phyloP scores from a whole-genome alignment of 2,113 vertebrate genomes.

The Alligator mississippiensis region DNA sequence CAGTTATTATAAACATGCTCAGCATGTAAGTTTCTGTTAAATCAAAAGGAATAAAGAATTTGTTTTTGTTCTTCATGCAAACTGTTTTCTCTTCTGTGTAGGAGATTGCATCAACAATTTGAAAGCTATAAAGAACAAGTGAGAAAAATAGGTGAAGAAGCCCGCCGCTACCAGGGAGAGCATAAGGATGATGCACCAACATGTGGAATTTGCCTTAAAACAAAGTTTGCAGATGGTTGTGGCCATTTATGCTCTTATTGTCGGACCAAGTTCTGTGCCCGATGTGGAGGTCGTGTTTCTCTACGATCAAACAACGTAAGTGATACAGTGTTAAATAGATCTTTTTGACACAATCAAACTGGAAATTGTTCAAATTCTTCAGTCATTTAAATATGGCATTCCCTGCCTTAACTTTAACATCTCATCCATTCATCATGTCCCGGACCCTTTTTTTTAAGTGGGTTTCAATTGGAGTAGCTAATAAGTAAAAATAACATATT shows the following conservation, averaged over 20 bases:
- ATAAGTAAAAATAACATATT: not conserved
- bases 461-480: not conserved
- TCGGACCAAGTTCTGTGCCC: conserved; percentile 97
- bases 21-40: not conserved
- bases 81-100: conserved; percentile 75
- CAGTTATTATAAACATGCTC: not conserved
- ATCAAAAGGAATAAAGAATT: not conserved
- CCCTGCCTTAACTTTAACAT: not conserved
- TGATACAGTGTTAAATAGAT: conserved; percentile 7
- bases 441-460: not conserved
- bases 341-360: not conserved
- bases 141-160: conserved; percentile 95
- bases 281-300: conserved; percentile 95
- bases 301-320: conserved; percentile 98
- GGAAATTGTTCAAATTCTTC: not conserved
- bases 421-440: not conserved
- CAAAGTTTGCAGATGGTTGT: conserved; percentile 97
- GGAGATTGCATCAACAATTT: conserved; percentile 98
- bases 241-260: conserved; percentile 98
- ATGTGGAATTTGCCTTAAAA: conserved; percentile 97
- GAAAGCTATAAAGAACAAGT: conserved; percentile 99
- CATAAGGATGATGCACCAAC: conserved; percentile 97
- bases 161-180: conserved; percentile 91
- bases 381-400: conserved; percentile 8
- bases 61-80: conserved; percentile 45